Conservation (phyloP, 2,888 invertebrate species). For the Volucella bombylans region DNA sequence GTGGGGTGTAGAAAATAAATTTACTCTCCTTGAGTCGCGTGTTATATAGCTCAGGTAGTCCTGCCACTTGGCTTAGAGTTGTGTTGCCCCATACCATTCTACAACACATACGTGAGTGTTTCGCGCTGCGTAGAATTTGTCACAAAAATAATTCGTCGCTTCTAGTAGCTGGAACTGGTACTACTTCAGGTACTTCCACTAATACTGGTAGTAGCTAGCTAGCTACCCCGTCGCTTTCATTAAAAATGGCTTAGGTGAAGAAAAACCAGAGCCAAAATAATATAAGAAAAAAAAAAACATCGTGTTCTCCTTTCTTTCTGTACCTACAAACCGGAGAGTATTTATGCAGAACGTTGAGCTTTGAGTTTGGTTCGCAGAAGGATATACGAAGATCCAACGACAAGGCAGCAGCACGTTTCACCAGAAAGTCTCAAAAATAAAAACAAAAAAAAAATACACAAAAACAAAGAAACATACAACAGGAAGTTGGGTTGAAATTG, state of each 20-base stretch:
- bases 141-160: conserved; percentile 72
- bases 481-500: too few species aligned
- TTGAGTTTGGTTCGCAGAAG: conserved; percentile 63
- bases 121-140: conserved; percentile 73
- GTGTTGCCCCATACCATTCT: conserved; percentile 13
- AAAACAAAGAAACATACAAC: conserved; percentile 14
- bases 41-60: conserved; percentile 66
- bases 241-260: conserved; percentile 69
- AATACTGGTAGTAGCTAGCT: conserved; percentile 21
- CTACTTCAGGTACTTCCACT: too few species aligned
- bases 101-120: conserved; percentile 57
- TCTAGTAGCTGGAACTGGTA: not conserved
- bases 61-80: conserved; percentile 58
- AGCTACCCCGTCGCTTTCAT: conserved; percentile 71
- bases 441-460: conserved; percentile 18
- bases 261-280: conserved; percentile 17
- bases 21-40: conserved; percentile 70
- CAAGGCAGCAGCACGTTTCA: conserved; percentile 65
- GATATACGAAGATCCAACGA: conserved; percentile 68
- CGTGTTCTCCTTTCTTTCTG: conserved; percentile 1
- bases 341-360: conserved; percentile 70
- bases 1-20: conserved; percentile 68
- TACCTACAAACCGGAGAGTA: conserved; percentile 49
- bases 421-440: conserved; percentile 41
- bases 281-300: conserved; percentile 21